Evolutionary conservation across 2,888 invertebrate genomes (phyloP), one percentile per base, ranked within the genome.

Genomic region (Agonopterix alstromeriana): DNA sequence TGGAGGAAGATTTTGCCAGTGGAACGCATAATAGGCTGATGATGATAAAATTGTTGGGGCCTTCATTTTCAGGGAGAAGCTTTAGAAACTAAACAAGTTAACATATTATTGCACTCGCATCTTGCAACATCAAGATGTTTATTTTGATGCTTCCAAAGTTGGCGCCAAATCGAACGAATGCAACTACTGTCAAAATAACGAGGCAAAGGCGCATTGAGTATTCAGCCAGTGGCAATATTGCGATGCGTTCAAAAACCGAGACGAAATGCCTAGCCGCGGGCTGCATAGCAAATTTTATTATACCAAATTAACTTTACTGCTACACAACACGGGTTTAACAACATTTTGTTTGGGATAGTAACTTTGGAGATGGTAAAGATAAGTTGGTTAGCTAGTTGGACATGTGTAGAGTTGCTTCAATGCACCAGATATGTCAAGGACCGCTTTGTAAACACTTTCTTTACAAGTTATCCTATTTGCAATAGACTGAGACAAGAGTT

Each of bases 391-490:
- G 27, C 27, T 27, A 45, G 51, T 56, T 60, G 57, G 54, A 58
- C 60, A 60, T 61, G 63, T 65, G 55, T 47, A 42, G 50, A 57
- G 64, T 81, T 79, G 70, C 75, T 67, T 68, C 75, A 76, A 63
- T 63, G 78, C 71, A 75, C 77, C 72, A 82, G 80, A 76, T 82
- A 69, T 80, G 81, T 84, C 84, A 85, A 84, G 84, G 84, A 81
- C 78, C 62, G 61, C 73, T 73, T 77, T 69, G 75, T 70, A 77
- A 77, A 76, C 65, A 71, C 76, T 77, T 81, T 78, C 76, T 77
- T 81, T n/a, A 38, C 9, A 38, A 27, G 27, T 27, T 27, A 27
- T 27, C 27, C 27, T 27, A 27, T 27, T 27, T 27, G 27, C 27
- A 27, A 27, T 5, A 27, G 27, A 27, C 27, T 27, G 27, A 5